Percentiles rank a stretch among this genome's conserved stretches.
Conservation (phyloP, 2,888 invertebrate species). For the Caenorhabditis macrosperma region DNA sequence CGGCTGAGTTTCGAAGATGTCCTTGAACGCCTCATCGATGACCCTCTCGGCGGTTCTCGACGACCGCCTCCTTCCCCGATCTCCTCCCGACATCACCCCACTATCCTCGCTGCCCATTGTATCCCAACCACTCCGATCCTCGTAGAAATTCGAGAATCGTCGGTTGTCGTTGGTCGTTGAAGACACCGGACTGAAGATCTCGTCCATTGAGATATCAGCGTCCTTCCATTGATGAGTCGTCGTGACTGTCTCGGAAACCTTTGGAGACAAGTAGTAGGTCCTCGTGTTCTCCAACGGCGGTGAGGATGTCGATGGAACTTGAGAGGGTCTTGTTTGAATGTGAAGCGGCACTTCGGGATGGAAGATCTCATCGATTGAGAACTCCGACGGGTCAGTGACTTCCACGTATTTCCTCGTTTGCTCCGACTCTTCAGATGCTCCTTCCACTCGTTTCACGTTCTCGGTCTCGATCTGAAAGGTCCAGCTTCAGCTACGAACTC, state of each 20-base stretch:
- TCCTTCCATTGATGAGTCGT: conserved; percentile 53
- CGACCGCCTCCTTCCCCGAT: conserved; percentile 33
- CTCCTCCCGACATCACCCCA: conserved; percentile 50
- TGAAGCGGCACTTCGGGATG: conserved; percentile 25
- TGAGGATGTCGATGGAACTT: conserved; percentile 41
- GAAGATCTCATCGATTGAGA: conserved; percentile 31
- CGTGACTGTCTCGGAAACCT: conserved; percentile 40
- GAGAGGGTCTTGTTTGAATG: conserved; percentile 18
- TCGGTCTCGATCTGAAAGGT: conserved; percentile 35
- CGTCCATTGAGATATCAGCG: conserved; percentile 38
- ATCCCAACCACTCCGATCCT: conserved; percentile 51
- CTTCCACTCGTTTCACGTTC: conserved; percentile 13
- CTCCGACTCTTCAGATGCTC: background rate
- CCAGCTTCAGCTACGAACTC: background rate
- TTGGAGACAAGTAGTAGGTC: conserved; percentile 40
- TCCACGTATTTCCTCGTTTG: background rate
- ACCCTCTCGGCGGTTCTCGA: conserved; percentile 24
- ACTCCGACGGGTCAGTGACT: conserved; percentile 4
- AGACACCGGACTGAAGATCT: conserved; percentile 49
- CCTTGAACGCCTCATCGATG: conserved; percentile 51
- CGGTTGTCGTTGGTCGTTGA: conserved; percentile 21
- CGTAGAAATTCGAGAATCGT: conserved; percentile 51
- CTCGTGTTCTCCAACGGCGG: conserved; percentile 32
- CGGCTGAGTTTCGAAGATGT: conserved; percentile 41
- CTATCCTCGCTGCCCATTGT: conserved; percentile 55